Base-by-base conservation (phyloP, 2,113 vertebrate genomes). In the Electrona antarctica region DNA sequence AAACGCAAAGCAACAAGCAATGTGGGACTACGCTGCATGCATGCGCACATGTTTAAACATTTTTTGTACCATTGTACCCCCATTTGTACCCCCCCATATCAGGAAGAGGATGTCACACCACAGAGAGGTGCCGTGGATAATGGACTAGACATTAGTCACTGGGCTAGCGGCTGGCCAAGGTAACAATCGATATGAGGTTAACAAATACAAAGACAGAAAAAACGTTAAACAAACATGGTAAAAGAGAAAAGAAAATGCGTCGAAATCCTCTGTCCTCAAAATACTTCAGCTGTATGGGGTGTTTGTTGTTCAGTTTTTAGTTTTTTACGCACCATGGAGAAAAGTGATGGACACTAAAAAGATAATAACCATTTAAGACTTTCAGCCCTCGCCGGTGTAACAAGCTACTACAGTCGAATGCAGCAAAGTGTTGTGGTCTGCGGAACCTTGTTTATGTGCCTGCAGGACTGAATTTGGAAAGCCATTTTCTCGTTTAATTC, bases 121-220 rank as follows among this genome's bases (percentile, higher is more conserved):
- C 61, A 78, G 85, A 89, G 74, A 81, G 76, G 75, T 80, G 47
- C 59, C 80, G 83, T 80, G 73, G 79, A 89, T 67, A 74, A 6
- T 41, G 50, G 63, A 75, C 54, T 59, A 73, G 57, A 11, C 63
- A 80, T 79, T 76, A 55, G 68, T 78, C 58, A 50, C 64, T 69
- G 55, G 74, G 64, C 79, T 76, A 71, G 76, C 47, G 64, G 73
- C 41, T 75, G 51, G 66, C 66, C 60, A 71, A 86, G 84, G 72
- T 73, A 70, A 70, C 63, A 81, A 91, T 90, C 84, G 74, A 90
- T 92, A 64, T 72, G 64, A 90, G 78, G 73, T 88, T 89, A 85
- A 83, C 71, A 85, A 85, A 86, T 85, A 76, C 71, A 77, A 71
- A 59, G 47, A 8, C 86, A 76, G 77, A 79, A 82, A 85, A 10